Percentiles rank a stretch among this genome's conserved stretches.
These are phyloP conservation scores for Esox niger DNA, from an alignment of 2,113 vertebrate genomes.

Conservation along the genomic window DNA sequence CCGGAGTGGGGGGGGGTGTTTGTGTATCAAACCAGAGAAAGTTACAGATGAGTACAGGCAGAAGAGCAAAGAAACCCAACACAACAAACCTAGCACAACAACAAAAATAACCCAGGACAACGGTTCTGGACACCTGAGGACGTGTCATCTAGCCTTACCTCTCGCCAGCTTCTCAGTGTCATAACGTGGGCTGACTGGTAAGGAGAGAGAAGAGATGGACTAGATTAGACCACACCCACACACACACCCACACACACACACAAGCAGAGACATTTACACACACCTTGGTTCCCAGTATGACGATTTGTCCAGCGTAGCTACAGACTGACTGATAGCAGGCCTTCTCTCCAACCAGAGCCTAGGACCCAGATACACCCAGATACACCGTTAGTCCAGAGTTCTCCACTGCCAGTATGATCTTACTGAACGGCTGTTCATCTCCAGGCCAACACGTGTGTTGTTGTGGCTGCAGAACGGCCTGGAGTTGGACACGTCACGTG, in stretches of 20 bases:
- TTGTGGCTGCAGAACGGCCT: no score
- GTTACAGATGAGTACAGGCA: no score
- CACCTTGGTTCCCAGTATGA: slow-evolving; percentile 94
- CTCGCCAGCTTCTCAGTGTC: slow-evolving; percentile 91
- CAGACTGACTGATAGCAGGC: slow-evolving; percentile 97
- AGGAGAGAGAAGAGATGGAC: slow-evolving; percentile 27
- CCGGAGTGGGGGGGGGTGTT: not conserved
- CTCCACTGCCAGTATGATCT: no score
- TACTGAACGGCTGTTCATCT: no score
- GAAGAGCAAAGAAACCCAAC: no score
- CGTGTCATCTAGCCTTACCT: slow-evolving; percentile 87
- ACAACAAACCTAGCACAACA: no score
- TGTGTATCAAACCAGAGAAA: no score
- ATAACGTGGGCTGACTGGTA: slow-evolving; percentile 91
- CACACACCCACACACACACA: slow-evolving; percentile 2
- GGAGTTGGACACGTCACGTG: no score
- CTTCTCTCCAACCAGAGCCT: slow-evolving; percentile 96
- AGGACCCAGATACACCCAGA: slow-evolving; percentile 20
- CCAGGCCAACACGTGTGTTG: no score
- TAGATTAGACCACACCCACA: slow-evolving; percentile 1
- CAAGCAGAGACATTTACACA: not conserved
- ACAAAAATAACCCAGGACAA: no score
- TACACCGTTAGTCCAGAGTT: no score
- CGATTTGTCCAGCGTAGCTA: slow-evolving; percentile 88
- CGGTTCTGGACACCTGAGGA: no score